A percentile compares a stretch with the other conserved stretches of the same genome.
These are phyloP conservation scores for Trachymyrmex cornetzi DNA, from an alignment of 1,140 invertebrate species.

Conservation along the genomic window DNA sequence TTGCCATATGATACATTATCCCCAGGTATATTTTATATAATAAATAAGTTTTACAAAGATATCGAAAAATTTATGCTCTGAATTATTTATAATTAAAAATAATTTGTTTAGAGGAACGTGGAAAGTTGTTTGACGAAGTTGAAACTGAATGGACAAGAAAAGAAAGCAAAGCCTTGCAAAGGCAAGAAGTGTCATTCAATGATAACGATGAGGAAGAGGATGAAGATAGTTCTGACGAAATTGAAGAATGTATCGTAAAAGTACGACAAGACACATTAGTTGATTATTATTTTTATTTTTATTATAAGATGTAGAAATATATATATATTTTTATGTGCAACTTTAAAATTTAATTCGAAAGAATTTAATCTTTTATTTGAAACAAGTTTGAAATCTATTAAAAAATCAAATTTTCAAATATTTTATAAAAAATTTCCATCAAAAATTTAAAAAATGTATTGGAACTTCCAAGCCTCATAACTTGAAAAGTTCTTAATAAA, in stretches of 20 bases:
- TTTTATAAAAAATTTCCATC: neutral
- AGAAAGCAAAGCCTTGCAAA: constrained; percentile 87
- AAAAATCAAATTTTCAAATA: constrained; percentile 12
- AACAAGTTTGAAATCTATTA: neutral
- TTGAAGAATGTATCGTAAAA: constrained; percentile 94
- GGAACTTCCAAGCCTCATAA: too few relatives aligned
- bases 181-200: constrained; percentile 86
- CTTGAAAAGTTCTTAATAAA: too few relatives aligned
- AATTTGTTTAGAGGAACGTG: constrained; percentile 89
- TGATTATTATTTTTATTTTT: constrained; percentile 28
- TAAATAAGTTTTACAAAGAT: constrained; percentile 24
- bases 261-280: constrained; percentile 82
- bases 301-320: neutral
- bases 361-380: constrained; percentile 6
- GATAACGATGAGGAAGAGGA: constrained; percentile 89
- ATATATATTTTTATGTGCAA: neutral
- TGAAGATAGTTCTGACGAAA: constrained; percentile 87
- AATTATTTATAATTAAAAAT: constrained; percentile 52
- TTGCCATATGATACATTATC: constrained; percentile 96
- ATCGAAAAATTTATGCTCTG: constrained; percentile 22
- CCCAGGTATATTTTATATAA: constrained; percentile 86
- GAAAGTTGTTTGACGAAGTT: constrained; percentile 91
- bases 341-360: neutral
- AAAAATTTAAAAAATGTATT: neutral
- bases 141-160: constrained; percentile 92